These are phyloP conservation scores for Gallinago stenura DNA, from an alignment of 2,797 vertebrate genomes.

Conservation along the genomic window DNA sequence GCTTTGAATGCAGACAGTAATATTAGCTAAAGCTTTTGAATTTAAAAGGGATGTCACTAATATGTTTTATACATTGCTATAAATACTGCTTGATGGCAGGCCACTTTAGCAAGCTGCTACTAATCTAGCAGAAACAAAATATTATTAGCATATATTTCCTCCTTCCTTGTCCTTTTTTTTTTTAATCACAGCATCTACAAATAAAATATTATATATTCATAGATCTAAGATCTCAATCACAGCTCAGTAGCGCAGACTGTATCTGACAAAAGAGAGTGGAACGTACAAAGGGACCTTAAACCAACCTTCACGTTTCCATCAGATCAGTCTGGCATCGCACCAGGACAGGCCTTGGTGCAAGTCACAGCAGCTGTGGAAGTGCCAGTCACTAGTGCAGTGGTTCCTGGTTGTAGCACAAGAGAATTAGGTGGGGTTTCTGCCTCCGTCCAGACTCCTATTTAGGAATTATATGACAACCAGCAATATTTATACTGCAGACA, in stretches of 20 bases:
- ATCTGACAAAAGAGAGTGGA: neutral
- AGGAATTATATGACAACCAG: neutral
- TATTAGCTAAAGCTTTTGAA: slow-evolving; percentile 74
- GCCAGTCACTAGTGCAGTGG: neutral
- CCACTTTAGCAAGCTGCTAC: slow-evolving; percentile 42
- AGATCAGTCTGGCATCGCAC: neutral
- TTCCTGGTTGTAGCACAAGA: neutral
- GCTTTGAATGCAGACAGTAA: slow-evolving; percentile 71
- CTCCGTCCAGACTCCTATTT: rapidly evolving
- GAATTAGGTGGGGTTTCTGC: neutral
- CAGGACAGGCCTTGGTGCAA: neutral
- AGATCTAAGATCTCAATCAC: neutral
- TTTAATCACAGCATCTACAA: slow-evolving; percentile 4
- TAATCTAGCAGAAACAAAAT: slow-evolving; percentile 52
- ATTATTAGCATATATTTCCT: slow-evolving; percentile 26
- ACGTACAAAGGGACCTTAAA: neutral
- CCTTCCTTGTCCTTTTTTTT: neutral
- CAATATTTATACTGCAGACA: neutral
- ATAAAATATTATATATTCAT: slow-evolving; percentile 20
- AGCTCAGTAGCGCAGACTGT: neutral
- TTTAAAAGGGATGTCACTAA: slow-evolving; percentile 70
- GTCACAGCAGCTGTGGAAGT: neutral
- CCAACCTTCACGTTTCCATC: neutral
- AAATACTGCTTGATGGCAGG: slow-evolving; percentile 62
- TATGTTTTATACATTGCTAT: slow-evolving; percentile 61